Conservation (phyloP, 2,888 invertebrate genomes). For the Pyrochroa serraticornis region DNA sequence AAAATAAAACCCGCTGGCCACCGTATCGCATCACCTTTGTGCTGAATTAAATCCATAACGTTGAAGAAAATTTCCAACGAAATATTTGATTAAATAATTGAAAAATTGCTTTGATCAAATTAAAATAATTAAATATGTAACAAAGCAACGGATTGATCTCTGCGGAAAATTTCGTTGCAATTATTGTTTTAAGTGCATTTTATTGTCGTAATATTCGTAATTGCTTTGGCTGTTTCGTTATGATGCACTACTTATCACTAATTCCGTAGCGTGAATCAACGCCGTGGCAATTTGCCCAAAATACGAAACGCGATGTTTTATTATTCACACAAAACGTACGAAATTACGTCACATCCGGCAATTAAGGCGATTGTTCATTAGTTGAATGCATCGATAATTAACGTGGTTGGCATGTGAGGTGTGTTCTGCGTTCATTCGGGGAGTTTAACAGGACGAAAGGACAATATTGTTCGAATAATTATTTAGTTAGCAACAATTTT, state of each 20-base stretch:
- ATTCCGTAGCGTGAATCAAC: slow-evolving; percentile 40
- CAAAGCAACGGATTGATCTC: neutral
- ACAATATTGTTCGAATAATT: neutral
- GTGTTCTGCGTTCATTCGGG: neutral
- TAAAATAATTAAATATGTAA: neutral
- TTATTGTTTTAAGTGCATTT: neutral
- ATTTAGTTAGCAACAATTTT: neutral
- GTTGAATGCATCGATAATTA: slow-evolving; percentile 55
- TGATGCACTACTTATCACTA: slow-evolving; percentile 42
- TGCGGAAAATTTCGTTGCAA: neutral
- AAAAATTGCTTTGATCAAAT: too few relatives aligned
- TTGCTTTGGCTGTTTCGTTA: slow-evolving; percentile 14
- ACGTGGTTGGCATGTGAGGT: slow-evolving; percentile 23
- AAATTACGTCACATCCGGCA: slow-evolving; percentile 53
- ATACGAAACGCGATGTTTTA: slow-evolving; percentile 41
- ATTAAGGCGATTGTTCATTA: slow-evolving; percentile 54
- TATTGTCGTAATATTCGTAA: neutral
- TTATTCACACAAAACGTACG: slow-evolving; percentile 44
- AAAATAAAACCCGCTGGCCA: slow-evolving; percentile 30
- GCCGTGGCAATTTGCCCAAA: slow-evolving; percentile 39
- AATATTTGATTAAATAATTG: neutral
- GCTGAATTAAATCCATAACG: slow-evolving; percentile 22
- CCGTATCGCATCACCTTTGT: slow-evolving; percentile 12
- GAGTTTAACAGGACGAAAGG: too few relatives aligned
- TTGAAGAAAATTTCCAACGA: slow-evolving; percentile 9